A percentile compares a stretch with the other conserved stretches of the same genome.
phyloP scores from a whole-genome alignment of 1,140 invertebrate genomes.

The Rhopalosiphum padi region DNA sequence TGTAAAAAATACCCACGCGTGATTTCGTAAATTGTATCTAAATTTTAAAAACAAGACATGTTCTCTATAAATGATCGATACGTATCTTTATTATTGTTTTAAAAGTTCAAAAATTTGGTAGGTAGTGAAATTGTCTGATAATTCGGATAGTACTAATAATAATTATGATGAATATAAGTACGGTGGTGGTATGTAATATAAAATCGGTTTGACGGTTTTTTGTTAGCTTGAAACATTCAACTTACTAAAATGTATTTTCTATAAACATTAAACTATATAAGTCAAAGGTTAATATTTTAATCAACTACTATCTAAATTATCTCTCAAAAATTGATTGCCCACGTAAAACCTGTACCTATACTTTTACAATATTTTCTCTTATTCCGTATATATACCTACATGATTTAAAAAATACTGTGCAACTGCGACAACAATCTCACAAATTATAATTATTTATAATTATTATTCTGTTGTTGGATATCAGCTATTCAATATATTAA shows the following conservation, averaged over 20 bases:
- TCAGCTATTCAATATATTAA: background rate
- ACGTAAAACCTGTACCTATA: background rate
- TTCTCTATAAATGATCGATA: background rate
- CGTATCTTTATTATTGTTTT: background rate
- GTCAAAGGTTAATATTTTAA: background rate
- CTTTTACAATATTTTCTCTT: background rate
- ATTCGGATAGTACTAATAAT: background rate
- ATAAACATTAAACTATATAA: background rate
- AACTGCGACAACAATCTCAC: background rate
- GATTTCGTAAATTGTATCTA: background rate
- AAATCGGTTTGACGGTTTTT: background rate
- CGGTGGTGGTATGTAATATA: background rate
- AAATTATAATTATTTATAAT: slow-evolving; percentile 14
- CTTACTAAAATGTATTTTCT: background rate
- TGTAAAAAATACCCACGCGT: background rate
- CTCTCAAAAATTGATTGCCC: background rate
- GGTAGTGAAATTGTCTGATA: background rate
- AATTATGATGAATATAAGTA: background rate
- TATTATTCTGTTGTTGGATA: background rate
- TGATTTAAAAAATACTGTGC: background rate
- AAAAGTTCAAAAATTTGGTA: background rate
- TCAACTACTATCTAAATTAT: background rate
- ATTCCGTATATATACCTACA: background rate
- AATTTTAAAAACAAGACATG: background rate
- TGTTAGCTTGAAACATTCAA: background rate